Evolutionary conservation across 2,797 vertebrate species (phyloP).

Genomic region (Champsocephalus gunnari): DNA sequence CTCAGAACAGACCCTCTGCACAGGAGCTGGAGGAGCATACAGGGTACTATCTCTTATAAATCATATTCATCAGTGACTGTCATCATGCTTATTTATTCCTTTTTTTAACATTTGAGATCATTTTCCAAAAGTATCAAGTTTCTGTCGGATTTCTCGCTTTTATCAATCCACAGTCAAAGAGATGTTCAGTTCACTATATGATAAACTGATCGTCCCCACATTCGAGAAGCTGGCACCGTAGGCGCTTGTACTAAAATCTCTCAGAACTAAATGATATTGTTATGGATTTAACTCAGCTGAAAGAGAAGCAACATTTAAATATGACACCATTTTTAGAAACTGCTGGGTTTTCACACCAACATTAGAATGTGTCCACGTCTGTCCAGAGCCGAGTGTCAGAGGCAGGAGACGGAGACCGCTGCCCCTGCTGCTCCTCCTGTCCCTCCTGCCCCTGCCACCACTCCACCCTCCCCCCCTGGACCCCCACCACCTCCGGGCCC

Average conservation of each 20-base stretch:
- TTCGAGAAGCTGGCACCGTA: neutral
- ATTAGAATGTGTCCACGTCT: neutral
- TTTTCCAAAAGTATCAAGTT: neutral
- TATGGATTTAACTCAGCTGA: neutral
- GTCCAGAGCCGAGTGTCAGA: slow-evolving; percentile 72
- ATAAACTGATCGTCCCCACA: neutral
- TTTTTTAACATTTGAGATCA: neutral
- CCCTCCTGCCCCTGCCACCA: slow-evolving; percentile 35
- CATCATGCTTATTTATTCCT: neutral
- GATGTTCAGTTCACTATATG: neutral
- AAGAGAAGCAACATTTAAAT: neutral
- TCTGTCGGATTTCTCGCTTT: neutral
- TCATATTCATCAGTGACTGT: neutral
- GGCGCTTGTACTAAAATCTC: neutral
- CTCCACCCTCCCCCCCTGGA: slow-evolving; percentile 41
- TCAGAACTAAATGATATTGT: neutral
- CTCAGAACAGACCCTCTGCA: slow-evolving; percentile 78
- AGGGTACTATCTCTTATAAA: slow-evolving; percentile 73
- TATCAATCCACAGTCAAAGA: neutral
- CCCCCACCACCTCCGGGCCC: slow-evolving; percentile 59
- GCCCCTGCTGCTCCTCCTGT: slow-evolving; percentile 42
- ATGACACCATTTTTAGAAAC: neutral
- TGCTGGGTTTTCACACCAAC: neutral
- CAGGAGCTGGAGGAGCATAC: slow-evolving; percentile 85
- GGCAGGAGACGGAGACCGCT: slow-evolving; percentile 54